Evolutionary conservation across 2,888 invertebrate genomes (phyloP).

Genomic region (Cryptocephalus primarius): DNA sequence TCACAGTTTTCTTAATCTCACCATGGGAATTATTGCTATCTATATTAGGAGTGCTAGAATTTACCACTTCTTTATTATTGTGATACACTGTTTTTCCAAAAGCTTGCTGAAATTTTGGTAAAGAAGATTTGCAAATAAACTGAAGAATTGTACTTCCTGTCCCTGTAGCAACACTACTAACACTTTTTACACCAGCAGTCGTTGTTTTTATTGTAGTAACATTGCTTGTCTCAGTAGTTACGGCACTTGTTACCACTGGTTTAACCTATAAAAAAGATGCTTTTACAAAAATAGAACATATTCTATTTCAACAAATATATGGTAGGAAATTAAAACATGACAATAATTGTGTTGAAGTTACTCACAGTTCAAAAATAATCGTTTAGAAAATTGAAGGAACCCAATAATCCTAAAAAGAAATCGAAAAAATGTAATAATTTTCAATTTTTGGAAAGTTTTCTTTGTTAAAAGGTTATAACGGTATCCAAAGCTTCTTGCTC

Average conservation of each 20-base stretch:
- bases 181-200: slow-evolving; percentile 16
- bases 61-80: slow-evolving; percentile 22
- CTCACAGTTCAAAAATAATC: too few relatives aligned
- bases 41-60: slow-evolving; percentile 14
- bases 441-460: too few relatives aligned
- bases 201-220: slow-evolving; percentile 13
- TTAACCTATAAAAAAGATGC: slow-evolving; percentile 9
- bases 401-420: too few relatives aligned
- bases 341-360: too few relatives aligned
- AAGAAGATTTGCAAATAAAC: slow-evolving; percentile 50
- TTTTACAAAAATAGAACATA: too few relatives aligned
- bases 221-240: slow-evolving; percentile 14
- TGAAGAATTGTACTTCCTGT: slow-evolving; percentile 39
- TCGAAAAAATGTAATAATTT: too few relatives aligned
- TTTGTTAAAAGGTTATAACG: too few relatives aligned
- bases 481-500: too few relatives aligned
- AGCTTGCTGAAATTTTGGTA: slow-evolving; percentile 71
- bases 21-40: slow-evolving; percentile 9
- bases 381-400: too few relatives aligned
- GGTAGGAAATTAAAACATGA: too few relatives aligned
- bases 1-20: slow-evolving; percentile 33
- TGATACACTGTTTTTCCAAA: slow-evolving; percentile 62
- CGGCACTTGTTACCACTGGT: slow-evolving; percentile 7
- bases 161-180: slow-evolving; percentile 17
- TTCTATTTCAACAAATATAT: too few relatives aligned